phyloP scores from a whole-genome alignment of 2,113 vertebrate genomes.

The Ranitomeya imitator region DNA sequence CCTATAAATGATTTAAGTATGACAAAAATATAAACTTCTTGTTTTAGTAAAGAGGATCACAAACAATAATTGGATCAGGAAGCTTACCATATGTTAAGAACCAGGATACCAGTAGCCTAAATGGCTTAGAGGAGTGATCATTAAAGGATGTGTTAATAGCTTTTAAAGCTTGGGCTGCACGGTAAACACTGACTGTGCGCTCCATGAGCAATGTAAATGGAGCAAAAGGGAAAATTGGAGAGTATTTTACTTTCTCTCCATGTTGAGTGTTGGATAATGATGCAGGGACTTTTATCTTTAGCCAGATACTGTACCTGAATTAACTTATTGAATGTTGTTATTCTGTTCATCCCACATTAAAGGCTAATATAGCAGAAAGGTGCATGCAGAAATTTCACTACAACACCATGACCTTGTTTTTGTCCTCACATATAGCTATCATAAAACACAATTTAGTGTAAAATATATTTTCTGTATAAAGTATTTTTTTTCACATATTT shows the following conservation, averaged over 20 bases:
- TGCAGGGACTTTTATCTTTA: background rate
- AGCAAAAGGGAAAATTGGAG: background rate
- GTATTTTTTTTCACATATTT: no score
- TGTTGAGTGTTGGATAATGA: background rate
- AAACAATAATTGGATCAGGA: conserved; percentile 30
- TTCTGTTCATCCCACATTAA: background rate
- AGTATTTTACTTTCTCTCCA: background rate
- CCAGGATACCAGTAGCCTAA: conserved; percentile 7
- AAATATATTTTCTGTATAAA: no score
- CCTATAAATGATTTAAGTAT: background rate
- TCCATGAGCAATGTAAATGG: background rate
- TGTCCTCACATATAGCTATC: no score
- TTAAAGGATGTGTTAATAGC: conserved; percentile 2
- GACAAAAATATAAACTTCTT: background rate
- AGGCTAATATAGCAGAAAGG: background rate
- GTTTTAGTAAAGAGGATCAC: conserved; percentile 2
- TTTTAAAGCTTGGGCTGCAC: background rate
- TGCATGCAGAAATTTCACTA: background rate
- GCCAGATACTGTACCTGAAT: background rate
- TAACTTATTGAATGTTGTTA: background rate
- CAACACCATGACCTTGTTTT: background rate
- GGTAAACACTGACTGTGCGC: background rate
- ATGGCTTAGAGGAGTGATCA: conserved; percentile 19
- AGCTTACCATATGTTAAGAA: conserved; percentile 37
- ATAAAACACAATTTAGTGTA: no score